These are phyloP conservation scores for Bergia sp. DNA, from an alignment of 92 coral and sea anemone species.

Conservation along the genomic window DNA sequence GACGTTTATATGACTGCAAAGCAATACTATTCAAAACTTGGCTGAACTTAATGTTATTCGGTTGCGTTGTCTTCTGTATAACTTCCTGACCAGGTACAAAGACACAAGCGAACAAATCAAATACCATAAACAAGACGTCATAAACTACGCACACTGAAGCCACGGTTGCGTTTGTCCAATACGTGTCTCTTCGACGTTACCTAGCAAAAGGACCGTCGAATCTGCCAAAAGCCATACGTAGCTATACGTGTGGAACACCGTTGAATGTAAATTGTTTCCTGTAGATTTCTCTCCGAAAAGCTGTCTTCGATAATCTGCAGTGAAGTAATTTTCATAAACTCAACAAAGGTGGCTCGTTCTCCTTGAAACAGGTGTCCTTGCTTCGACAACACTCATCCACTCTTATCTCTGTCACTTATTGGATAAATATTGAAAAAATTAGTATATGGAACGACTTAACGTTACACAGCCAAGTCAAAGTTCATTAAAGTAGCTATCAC, in stretches of 20 bases:
- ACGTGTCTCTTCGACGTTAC: not conserved
- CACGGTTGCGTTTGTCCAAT: not conserved
- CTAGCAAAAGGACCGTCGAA: not conserved
- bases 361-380: not conserved
- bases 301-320: not conserved
- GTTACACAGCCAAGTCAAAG: no score
- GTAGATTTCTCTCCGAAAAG: not conserved
- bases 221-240: not conserved
- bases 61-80: not conserved
- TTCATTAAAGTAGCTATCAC: no score
- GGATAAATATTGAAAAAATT: not conserved
- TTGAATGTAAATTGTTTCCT: not conserved
- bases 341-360: no score
- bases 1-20: not conserved
- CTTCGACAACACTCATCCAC: not conserved
- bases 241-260: not conserved
- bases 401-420: not conserved
- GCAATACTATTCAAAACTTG: no score
- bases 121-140: not conserved
- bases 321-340: no score
- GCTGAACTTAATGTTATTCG: not conserved
- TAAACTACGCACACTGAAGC: not conserved
- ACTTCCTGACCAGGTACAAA: not conserved
- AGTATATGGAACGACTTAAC: no score
- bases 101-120: not conserved